Base-by-base conservation (phyloP, 2,113 vertebrate species). In the Entelurus aequoreus region DNA sequence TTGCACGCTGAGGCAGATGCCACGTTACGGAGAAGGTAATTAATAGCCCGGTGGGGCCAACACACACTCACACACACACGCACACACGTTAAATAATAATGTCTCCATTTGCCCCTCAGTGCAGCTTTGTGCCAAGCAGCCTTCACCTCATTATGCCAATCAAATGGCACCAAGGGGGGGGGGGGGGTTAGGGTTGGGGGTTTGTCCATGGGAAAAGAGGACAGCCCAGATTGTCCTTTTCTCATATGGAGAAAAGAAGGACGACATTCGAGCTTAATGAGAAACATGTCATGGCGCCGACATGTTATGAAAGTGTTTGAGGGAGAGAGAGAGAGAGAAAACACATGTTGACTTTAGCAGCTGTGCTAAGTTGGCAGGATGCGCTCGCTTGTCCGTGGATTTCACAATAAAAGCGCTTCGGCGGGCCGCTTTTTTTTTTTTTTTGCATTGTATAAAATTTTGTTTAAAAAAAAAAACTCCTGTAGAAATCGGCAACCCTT, bases 21-120 rank as follows among this genome's bases (percentile, higher is more conserved):
- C 86, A 90, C 86, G 90, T 88, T 91, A 93, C 92, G 94, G 76
- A 92, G 92, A 91, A 92, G 94, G 91, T 94, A 92, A 96, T 94
- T 93, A 94, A 94, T 90, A 92, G 89, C 72, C 57, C 81, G 77
- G 79, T 79, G 85, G 79, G 79, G 83, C 83, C 74, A 71, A 82
- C 62, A 60, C 76, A 74, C 67, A 68, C 74, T 59, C 47, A 63
- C 42, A 65, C 68, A 62, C 68, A 73, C 63, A 55, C 60, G 60
- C 75, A 68, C 65, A 77, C 76, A 77, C 63, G 78, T 71, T 65
- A 71, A 81, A 78, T 74, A 80, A 83, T 84, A 88, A 88, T 82
- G 82, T 90, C 90, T 90, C 86, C 82, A 88, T 90, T 88, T 89
- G 87, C 82, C 75, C 86, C 81, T 50, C 52, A 57, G 70, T 77